Base-by-base conservation (phyloP, 2,113 vertebrate species). In the Pampusana beccarii region DNA sequence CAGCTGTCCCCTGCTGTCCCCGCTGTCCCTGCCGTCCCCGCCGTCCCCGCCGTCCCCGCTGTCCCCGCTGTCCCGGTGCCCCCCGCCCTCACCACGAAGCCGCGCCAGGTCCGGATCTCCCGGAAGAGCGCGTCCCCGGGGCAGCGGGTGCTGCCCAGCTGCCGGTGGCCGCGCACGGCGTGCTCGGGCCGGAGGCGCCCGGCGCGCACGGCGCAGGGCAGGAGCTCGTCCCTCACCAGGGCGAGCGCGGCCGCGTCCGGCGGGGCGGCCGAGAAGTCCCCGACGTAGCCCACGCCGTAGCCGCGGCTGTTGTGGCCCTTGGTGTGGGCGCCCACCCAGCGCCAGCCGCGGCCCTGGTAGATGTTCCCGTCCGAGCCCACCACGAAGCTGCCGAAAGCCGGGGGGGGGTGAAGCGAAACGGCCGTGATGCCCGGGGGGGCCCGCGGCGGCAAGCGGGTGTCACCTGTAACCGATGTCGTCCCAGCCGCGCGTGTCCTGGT, bases 381-480 rank as follows among this genome's bases (percentile, higher is more conserved):
- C 36, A 99, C 98, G 13, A 99, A 99, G 95, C 99, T 99, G 91
- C 3, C 25, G 15, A n/a, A n/a, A n/a, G n/a, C n/a, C n/a, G n/a
- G n/a, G n/a, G n/a, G n/a, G n/a, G n/a, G n/a, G n/a, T n/a, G n/a
- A n/a, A n/a, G n/a, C n/a, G n/a, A n/a, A n/a, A n/a, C n/a, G n/a
- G n/a, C n/a, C n/a, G n/a, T n/a, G n/a, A n/a, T n/a, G n/a, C n/a
- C n/a, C n/a, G n/a, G n/a, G n/a, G n/a, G n/a, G n/a, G n/a, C n/a
- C n/a, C n/a, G n/a, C n/a, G n/a, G n/a, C n/a, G n/a, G n/a, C n/a
- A n/a, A n/a, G n/a, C n/a, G n/a, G 11, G 5, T 9, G 64, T 72
- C 60, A 99, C 99, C 98, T 99, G 98, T 99, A 99, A 38, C 99
- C 99, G 0, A 99, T 99, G 97, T 99, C 99, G 0, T 98, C 96